These are phyloP conservation scores for Zingel zingel DNA, from an alignment of 2,113 vertebrate genomes.

Conservation along the genomic window DNA sequence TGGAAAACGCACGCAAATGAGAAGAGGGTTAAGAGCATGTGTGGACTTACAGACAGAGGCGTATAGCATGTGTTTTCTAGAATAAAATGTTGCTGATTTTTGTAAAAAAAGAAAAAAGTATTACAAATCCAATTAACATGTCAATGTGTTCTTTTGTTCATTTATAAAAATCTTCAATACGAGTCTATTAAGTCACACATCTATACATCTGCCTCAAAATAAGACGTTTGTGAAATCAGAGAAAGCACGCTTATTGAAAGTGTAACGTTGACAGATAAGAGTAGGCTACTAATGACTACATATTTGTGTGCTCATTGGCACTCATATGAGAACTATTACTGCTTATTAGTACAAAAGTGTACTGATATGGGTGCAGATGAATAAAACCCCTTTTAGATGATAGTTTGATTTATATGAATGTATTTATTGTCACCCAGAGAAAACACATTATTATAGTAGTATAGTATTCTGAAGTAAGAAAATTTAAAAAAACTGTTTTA, in stretches of 20 bases:
- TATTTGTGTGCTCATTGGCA: not conserved
- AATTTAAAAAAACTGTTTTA: not conserved
- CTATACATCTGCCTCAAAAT: constrained; percentile 13
- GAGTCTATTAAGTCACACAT: constrained; percentile 7
- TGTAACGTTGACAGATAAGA: not conserved
- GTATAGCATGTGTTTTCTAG: constrained; percentile 21
- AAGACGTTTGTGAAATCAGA: not conserved
- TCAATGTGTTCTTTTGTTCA: constrained; percentile 50
- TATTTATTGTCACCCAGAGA: not conserved
- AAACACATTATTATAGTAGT: not conserved
- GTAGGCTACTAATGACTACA: not conserved
- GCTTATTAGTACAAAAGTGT: not conserved
- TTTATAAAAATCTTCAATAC: constrained; percentile 23
- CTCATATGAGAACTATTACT: no score
- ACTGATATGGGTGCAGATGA: not conserved
- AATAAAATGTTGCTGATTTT: constrained; percentile 40
- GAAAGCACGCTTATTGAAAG: not conserved
- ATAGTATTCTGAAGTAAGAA: not conserved
- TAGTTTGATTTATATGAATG: not conserved
- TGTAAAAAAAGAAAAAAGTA: not conserved
- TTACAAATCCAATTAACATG: constrained; percentile 33
- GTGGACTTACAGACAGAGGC: constrained; percentile 16
- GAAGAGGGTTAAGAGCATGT: constrained; percentile 40
- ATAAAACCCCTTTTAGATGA: not conserved
- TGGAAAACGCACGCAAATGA: constrained; percentile 45